phyloP scores from a whole-genome alignment of 2,113 vertebrate genomes.

The Zootoca vivipara region DNA sequence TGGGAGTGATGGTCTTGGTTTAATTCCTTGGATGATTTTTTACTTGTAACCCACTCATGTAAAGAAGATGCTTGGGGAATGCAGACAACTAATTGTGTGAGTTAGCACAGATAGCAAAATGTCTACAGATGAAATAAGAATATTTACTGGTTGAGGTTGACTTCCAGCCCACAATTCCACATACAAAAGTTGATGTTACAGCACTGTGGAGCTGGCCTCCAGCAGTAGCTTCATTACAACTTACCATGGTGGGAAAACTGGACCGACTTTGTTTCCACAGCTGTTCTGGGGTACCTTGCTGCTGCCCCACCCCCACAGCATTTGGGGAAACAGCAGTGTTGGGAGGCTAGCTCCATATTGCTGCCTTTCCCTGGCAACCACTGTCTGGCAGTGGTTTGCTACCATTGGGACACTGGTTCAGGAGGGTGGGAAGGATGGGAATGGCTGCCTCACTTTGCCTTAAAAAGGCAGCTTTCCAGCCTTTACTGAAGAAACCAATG shows the following conservation, averaged over 20 bases:
- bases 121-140: neutral
- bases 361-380: no score
- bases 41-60: neutral
- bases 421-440: no score
- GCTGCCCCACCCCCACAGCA: no score
- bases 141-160: neutral
- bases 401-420: no score
- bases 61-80: neutral
- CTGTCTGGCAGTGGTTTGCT: no score
- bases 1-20: neutral
- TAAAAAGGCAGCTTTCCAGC: neutral
- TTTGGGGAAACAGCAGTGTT: no score
- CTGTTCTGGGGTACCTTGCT: no score
- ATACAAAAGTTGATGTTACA: neutral
- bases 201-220: no score
- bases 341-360: no score
- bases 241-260: no score
- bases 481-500: neutral
- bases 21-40: neutral
- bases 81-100: neutral
- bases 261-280: no score
- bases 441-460: neutral
- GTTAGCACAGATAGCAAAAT: neutral
- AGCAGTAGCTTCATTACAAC: no score
- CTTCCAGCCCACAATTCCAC: neutral